Evolutionary conservation across 2,888 invertebrate species (phyloP), one percentile per base, ranked within the genome.

Genomic region (Reticulitermes lucifugus): DNA sequence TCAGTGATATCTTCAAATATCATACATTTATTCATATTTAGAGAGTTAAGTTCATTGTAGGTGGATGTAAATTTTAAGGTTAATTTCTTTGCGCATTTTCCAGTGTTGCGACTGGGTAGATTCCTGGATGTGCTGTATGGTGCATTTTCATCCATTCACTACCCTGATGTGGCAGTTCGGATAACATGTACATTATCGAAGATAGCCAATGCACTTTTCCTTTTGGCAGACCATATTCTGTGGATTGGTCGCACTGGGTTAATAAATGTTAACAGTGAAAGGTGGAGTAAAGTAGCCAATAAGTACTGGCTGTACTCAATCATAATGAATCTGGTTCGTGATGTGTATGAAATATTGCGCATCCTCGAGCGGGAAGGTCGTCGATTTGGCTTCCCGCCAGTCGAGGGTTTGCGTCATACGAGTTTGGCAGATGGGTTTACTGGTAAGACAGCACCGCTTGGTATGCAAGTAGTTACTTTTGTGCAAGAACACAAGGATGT

Each of bases 261-360:
- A 35, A 88, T 90, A 22, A 88, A 90, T 88, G 93, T 96, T 1
- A 93, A 97, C 89, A 93, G 95, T 0, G 94, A 95, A 79, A 95
- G 95, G 89, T 97, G 97, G 97, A 94, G 93, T 83, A 92, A 92
- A 79, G 92, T 93, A 14, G 94, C 95, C 4, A 96, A 96, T 89
- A 95, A 94, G 89, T 98, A 97, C 89, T 98, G 98, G 98, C 90
- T 98, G 1, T 92, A 96, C 87, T 95, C 96, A 1, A 94, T 98
- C 25, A 92, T 95, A 21, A 94, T 97, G 91, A 97, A 96, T 89
- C 91, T 98, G 85, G 92, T 94, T 0, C 93, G 98, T 88, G 98
- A 98, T 90, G 89, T 96, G n/a, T 97, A 97, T 91, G 98, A 98
- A 92, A 95, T 97, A 85, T 88, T 93, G 79, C 92, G 93, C 87